phyloP scores from a whole-genome alignment of 1,140 invertebrate species.

The Sminthurides bifidus region DNA sequence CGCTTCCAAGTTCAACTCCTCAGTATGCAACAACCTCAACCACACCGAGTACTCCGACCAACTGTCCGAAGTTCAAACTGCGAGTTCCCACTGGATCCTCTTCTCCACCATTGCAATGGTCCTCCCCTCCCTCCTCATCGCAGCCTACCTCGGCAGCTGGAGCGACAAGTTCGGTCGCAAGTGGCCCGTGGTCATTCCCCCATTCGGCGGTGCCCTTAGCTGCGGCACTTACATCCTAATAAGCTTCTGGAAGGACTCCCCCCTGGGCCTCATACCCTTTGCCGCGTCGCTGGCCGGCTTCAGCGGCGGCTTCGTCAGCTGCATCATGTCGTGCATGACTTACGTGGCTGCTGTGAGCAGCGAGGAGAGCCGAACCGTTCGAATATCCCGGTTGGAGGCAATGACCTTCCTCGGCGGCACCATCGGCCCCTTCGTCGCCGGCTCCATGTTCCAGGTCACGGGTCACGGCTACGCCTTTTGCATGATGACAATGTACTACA shows the following conservation, averaged over 20 bases:
- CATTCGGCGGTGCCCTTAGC: conserved; percentile 37
- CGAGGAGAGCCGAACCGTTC: conserved; percentile 35
- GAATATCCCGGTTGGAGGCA: conserved; percentile 41
- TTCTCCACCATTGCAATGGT: conserved; percentile 37
- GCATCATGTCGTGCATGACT: conserved; percentile 40
- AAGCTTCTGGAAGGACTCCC: conserved; percentile 34
- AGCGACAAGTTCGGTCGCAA: conserved; percentile 39
- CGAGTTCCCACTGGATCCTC: conserved; percentile 38
- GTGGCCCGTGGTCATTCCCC: conserved; percentile 39
- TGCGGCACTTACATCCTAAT: conserved; percentile 37
- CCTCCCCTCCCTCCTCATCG: conserved; percentile 37
- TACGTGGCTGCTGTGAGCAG: conserved; percentile 38
- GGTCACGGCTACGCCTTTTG: conserved; percentile 35
- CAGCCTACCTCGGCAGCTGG: conserved; percentile 30
- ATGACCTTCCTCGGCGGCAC: conserved; percentile 42
- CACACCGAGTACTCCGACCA: conserved; percentile 30
- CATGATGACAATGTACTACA: conserved; percentile 34
- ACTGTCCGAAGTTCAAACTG: conserved; percentile 35
- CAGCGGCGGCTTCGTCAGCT: conserved; percentile 38
- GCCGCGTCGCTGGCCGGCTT: conserved; percentile 38
- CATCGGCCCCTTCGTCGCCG: conserved; percentile 38
- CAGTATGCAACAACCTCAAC: conserved; percentile 34
- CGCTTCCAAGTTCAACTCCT: conserved; percentile 33
- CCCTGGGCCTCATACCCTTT: conserved; percentile 36
- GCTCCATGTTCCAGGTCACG: conserved; percentile 36